Evolutionary conservation across 1,140 invertebrate genomes (phyloP).

Genomic region (Monochamus saltuarius): DNA sequence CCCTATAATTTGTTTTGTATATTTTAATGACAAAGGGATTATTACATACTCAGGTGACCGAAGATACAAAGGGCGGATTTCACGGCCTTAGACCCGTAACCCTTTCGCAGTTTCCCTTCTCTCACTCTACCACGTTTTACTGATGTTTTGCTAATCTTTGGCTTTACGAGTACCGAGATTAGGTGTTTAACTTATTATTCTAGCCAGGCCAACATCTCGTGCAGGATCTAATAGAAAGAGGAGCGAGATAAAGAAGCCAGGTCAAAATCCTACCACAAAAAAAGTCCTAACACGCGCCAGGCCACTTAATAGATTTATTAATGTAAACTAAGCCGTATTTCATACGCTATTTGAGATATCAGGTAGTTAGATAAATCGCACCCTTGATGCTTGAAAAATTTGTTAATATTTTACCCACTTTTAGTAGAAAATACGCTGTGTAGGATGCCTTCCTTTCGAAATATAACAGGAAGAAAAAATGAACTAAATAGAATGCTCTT

Average conservation of each 20-base stretch:
- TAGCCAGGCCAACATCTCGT: constrained; percentile 9
- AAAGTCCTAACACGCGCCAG: not conserved
- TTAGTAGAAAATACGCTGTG: too few relatives aligned
- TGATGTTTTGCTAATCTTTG: constrained; percentile 22
- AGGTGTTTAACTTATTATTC: constrained; percentile 22
- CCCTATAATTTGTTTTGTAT: constrained; percentile 17
- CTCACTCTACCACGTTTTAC: constrained; percentile 1
- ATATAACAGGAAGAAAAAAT: too few relatives aligned
- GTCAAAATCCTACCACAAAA: constrained; percentile 10
- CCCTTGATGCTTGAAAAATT: too few relatives aligned
- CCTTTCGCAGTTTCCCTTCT: constrained; percentile 3
- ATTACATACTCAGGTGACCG: constrained; percentile 19
- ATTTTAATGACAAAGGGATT: constrained; percentile 21
- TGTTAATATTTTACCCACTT: too few relatives aligned
- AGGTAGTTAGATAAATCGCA: too few relatives aligned
- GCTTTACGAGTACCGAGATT: constrained; percentile 16
- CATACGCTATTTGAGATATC: too few relatives aligned
- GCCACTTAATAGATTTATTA: too few relatives aligned
- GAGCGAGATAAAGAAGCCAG: constrained; percentile 7
- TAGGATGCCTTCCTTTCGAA: too few relatives aligned
- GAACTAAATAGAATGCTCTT: too few relatives aligned
- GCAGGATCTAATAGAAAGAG: constrained; percentile 11
- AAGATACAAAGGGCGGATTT: constrained; percentile 19
- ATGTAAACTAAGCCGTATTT: too few relatives aligned
- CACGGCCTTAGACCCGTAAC: constrained; percentile 11